Base-by-base conservation (phyloP, 2,113 vertebrate genomes). In the Uria aalge region DNA sequence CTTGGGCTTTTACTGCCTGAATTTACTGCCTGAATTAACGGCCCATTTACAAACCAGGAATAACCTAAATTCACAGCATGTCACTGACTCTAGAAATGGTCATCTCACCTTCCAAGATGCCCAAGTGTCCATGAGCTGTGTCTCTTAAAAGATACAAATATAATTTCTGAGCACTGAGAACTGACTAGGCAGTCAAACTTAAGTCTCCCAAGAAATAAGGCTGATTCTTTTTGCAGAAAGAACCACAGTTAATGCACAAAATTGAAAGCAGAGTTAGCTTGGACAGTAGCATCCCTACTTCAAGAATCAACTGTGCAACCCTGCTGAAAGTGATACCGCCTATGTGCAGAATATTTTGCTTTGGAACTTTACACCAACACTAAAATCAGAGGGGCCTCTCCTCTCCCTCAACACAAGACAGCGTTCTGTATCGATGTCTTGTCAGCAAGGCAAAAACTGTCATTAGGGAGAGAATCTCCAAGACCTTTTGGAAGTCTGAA, bases 401-500 rank as follows among this genome's bases (percentile, higher is more conserved):
- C 26, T 63, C 45, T 17, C 48, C 27, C 22, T 83, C 72, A 55
- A 1, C 17, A 40, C 9, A 71, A 40, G n/a, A 48, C 6, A 13
- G 60, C 2, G 5, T 21, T 43, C 64, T 41, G 5, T 32, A 26
- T 36, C 3, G 2, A 18, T 4, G 1, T 13, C 24, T 52, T 32
- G 22, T 45, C 64, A 63, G 52, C n/a, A 75, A 62, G 12, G 19
- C 27, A 75, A 45, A 57, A 50, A 17, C 7, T 55, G 38, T 15
- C 15, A 48, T 26, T 24, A 45, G 4, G 21, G n/a, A 60, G 12
- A 69, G 14, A 71, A 48, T 59, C 43, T 71, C 47, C 36, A 53
- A 67, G 27, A 83, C 27, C 11, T 29, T 60, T n/a, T 38, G 8
- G 26, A 85, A 81, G 55, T 32, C 1, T 66, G n/a, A 50, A 88